phyloP scores from a whole-genome alignment of 2,113 vertebrate genomes.

The Leptosomus discolor region DNA sequence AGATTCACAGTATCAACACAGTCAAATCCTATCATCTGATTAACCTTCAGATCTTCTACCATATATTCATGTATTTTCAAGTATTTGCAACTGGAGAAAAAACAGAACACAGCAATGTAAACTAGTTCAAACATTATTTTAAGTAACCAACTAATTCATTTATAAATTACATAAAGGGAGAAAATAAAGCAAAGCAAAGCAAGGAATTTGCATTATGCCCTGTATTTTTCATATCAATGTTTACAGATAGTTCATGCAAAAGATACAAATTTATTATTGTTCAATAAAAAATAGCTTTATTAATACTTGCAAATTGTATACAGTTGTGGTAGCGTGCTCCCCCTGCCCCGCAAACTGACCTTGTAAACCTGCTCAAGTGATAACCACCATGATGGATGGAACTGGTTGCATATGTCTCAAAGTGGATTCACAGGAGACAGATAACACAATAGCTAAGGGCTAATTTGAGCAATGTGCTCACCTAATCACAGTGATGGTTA shows the following conservation, averaged over 20 bases:
- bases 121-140: background rate
- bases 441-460: background rate
- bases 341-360: no score
- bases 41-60: background rate
- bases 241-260: rapidly evolving
- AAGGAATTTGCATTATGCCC: background rate
- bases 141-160: background rate
- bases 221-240: background rate
- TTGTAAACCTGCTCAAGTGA: background rate
- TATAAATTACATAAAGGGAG: background rate
- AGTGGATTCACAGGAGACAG: background rate
- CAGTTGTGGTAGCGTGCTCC: background rate
- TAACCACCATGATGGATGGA: no score
- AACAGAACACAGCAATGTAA: background rate
- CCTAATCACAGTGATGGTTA: no score
- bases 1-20: background rate
- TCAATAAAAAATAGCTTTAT: background rate
- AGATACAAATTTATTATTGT: background rate
- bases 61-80: background rate
- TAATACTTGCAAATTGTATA: background rate
- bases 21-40: background rate
- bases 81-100: background rate
- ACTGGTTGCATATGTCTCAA: no score
- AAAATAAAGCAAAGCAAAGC: background rate
- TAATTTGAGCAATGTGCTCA: background rate